phyloP scores from a whole-genome alignment of 1,140 invertebrate genomes.

The Cataglyphis hispanica region DNA sequence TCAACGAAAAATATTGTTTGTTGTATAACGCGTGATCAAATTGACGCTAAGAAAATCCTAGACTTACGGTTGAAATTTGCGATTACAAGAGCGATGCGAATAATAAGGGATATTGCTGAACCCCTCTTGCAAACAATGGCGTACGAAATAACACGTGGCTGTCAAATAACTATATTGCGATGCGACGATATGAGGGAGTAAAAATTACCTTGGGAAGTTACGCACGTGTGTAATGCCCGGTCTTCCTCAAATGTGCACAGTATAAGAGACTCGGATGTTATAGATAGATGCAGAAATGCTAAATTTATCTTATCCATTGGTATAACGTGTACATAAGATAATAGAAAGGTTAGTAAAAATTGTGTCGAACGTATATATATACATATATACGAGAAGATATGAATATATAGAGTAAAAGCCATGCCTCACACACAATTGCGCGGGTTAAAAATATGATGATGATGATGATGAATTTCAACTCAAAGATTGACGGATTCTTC shows the following conservation, averaged over 20 bases:
- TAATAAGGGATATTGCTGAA: conserved; percentile 28
- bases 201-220: conserved; percentile 68
- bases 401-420: conserved; percentile 42
- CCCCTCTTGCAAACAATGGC: conserved; percentile 23
- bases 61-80: conserved; percentile 25
- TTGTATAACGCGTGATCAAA: background rate
- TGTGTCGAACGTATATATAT: conserved; percentile 50
- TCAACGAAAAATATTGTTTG: background rate
- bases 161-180: conserved; percentile 60
- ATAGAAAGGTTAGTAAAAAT: conserved; percentile 65
- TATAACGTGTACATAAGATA: conserved; percentile 69
- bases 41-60: background rate
- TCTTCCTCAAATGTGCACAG: conserved; percentile 36
- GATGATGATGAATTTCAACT: conserved; percentile 43
- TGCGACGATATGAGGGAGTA: background rate
- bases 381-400: background rate
- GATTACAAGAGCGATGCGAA: background rate
- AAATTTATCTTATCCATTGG: conserved; percentile 62
- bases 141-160: conserved; percentile 62
- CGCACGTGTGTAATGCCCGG: conserved; percentile 56
- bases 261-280: conserved; percentile 53
- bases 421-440: conserved; percentile 9
- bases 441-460: conserved; percentile 47
- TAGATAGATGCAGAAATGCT: conserved; percentile 63
- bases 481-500: conserved; percentile 42